Base-by-base conservation (phyloP, 35 echinoderm and acorn worm species). In the Ophiothrix spiculata region DNA sequence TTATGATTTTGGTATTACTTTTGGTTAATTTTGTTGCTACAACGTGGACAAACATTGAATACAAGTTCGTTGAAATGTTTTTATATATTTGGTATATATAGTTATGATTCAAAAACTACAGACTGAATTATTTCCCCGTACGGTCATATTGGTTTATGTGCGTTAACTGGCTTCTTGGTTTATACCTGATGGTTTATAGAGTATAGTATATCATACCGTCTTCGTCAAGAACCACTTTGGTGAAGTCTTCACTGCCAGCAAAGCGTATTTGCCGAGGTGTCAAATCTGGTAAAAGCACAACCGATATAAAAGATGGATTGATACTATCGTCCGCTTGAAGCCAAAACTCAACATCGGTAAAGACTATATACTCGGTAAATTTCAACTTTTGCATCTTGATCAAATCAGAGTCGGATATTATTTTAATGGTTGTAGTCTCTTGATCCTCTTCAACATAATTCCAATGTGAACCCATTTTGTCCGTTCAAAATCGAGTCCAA, bases 401-500 rank as follows among this genome's bases (percentile, higher is more conserved):
- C 25, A 86, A 76, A n/a, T 86, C 84, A 0, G 34, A 33, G 0
- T 37, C 21, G 8, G 36, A 76, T 33, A 86, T 86, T 23, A 86
- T 39, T 13, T 75, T 31, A 16, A 86, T 12, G 34, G 16, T 75
- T 31, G 69, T 33, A 17, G 63, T 64, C 15, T 10, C 31, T 25
- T 39, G 35, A 77, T 86, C 75, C 39, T 86, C 84, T 36, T 86
- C 33, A 4, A 1, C 49, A 74, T 76, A 86, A 64, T 86, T 75
- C 84, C 84, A 86, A 0, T 11, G 17, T 0, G 64, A 39, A 33
- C 32, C 21, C 74, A 86, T 86, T 23, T 75, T 75, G 35, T 32
- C 36, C 21, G 75, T 86, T n/a, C 84, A 64, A 45, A 76, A 86
- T 29, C 84, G 84, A 13, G 64, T 35, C 84, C 64, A 86, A 32